A percentile compares a stretch with the other conserved stretches of the same genome.
Conservation (phyloP, 2,113 vertebrate genomes). For the Microcebus murinus region DNA sequence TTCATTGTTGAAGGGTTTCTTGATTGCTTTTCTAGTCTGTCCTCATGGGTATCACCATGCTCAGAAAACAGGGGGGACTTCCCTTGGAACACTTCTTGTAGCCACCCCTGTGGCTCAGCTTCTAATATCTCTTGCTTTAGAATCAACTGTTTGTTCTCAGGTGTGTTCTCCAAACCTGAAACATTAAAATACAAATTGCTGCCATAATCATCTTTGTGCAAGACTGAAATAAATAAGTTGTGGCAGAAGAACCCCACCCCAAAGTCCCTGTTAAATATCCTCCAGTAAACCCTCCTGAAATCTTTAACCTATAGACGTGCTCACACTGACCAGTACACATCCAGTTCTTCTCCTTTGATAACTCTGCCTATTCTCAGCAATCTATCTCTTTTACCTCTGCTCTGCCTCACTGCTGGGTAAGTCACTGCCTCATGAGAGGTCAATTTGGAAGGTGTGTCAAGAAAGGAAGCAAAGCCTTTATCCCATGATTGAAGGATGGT, state of each 20-base stretch:
- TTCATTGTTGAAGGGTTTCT: not conserved
- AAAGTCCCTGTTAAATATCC: not conserved
- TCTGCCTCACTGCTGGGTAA: not conserved
- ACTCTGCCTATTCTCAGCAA: not conserved
- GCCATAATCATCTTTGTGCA: not conserved
- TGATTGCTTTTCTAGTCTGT: not conserved
- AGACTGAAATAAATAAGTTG: not conserved
- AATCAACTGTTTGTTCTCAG: conserved; percentile 49
- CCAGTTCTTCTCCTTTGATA: not conserved
- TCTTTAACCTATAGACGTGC: not conserved
- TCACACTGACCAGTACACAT: not conserved
- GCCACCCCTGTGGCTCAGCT: conserved; percentile 12
- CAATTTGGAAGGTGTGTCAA: not conserved
- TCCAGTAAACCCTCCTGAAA: not conserved
- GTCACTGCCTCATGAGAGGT: not conserved
- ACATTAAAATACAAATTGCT: conserved; percentile 36
- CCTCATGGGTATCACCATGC: not conserved
- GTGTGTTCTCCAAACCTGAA: conserved; percentile 66
- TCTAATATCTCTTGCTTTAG: conserved; percentile 65
- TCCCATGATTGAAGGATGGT: not conserved
- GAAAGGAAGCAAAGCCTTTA: not conserved
- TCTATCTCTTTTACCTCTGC: not conserved
- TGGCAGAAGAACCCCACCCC: not conserved
- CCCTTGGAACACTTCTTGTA: not conserved
- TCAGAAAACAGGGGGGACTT: not conserved